These are phyloP conservation scores for Enteromius afrohamiltoni DNA, from an alignment of 2,797 vertebrate species.

Conservation along the genomic window DNA sequence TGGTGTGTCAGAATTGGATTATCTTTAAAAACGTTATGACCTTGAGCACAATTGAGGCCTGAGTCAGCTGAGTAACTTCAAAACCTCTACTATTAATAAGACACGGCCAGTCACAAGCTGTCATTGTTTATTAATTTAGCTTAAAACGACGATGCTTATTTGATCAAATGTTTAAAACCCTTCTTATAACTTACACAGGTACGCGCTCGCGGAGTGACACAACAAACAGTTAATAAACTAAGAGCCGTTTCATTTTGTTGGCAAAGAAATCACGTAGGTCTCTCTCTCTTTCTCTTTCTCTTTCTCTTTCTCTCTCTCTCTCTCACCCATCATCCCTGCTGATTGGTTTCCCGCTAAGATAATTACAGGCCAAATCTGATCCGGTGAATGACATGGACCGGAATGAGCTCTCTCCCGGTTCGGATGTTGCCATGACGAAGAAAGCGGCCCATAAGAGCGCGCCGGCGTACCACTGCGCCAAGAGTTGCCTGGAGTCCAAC, in stretches of 20 bases:
- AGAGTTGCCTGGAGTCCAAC: slow-evolving; percentile 68
- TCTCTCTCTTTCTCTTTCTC: slow-evolving; percentile 43
- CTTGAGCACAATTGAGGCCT: not conserved
- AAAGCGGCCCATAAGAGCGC: slow-evolving; percentile 62
- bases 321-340: slow-evolving; percentile 50
- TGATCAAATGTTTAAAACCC: not conserved
- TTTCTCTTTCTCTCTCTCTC: slow-evolving; percentile 51
- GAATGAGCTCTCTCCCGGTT: slow-evolving; percentile 73
- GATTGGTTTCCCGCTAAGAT: slow-evolving; percentile 76
- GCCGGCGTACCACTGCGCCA: slow-evolving; percentile 28
- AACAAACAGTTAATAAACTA: slow-evolving; percentile 33
- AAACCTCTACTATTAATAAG: not conserved
- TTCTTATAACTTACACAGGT: not conserved
- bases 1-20: not conserved
- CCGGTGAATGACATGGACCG: slow-evolving; percentile 80
- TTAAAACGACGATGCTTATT: not conserved
- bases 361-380: slow-evolving; percentile 77
- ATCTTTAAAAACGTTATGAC: not conserved
- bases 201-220: not conserved
- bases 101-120: too few relatives aligned
- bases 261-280: slow-evolving; percentile 20
- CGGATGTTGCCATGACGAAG: slow-evolving; percentile 75
- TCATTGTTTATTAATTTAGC: not conserved
- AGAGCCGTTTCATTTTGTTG: slow-evolving; percentile 23
- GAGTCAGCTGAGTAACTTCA: not conserved